Evolutionary conservation across 2,888 invertebrate species (phyloP).

Genomic region (Patella caerulea): DNA sequence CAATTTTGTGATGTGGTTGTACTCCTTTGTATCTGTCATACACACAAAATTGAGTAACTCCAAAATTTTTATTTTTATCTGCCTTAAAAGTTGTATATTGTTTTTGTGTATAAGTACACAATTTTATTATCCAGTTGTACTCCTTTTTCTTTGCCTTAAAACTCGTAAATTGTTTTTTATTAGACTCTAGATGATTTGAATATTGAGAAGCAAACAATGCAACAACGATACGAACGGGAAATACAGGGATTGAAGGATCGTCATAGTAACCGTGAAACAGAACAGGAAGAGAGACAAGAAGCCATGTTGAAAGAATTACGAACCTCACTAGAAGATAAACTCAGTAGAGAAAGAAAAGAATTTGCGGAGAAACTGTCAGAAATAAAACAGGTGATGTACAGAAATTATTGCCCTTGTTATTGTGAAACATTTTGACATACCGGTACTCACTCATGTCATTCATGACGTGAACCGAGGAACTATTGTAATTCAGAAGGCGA

Average conservation of each 20-base stretch:
- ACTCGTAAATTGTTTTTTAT: conserved; percentile 4
- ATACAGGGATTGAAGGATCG: conserved; percentile 48
- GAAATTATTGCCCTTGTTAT: no score
- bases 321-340: conserved; percentile 40
- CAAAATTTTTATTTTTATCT: no score
- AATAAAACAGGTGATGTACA: conserved; percentile 49
- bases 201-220: conserved; percentile 62
- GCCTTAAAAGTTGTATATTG: background rate
- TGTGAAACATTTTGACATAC: no score
- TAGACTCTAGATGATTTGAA: conserved; percentile 65
- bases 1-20: no score
- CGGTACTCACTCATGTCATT: no score
- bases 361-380: conserved; percentile 48
- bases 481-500: no score
- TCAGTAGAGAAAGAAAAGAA: conserved; percentile 45
- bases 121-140: no score
- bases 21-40: no score
- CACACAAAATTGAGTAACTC: no score
- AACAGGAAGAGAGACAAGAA: conserved; percentile 43
- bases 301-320: conserved; percentile 43
- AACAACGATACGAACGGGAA: conserved; percentile 60
- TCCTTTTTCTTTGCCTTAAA: no score
- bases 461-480: no score
- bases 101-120: background rate
- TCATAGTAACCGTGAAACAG: conserved; percentile 41